Evolutionary conservation across 2,888 invertebrate species (phyloP), one percentile per base, ranked within the genome.

Genomic region (Icerya purchasi): DNA sequence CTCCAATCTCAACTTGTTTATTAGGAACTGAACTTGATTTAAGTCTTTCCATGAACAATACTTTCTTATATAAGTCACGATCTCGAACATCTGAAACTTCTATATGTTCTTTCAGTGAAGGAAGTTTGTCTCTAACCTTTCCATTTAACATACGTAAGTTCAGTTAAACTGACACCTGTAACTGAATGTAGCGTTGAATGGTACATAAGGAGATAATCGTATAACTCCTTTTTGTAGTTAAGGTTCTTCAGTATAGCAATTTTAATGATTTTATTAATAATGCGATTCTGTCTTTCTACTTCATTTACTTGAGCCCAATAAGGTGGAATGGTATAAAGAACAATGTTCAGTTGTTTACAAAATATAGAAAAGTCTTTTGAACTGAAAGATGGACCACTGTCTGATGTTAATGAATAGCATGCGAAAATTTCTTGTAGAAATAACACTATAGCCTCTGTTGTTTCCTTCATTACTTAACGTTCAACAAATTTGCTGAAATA

Each of bases 281-380:
- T 23, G 1, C 53, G 8, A 3, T 53, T 58, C 22, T 53, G 53
- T 3, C 58, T 23, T 18, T 58, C 53, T 1, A 58, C 36, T 53
- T 58, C 53, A 53, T 58, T 58, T 2, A 53, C 58, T 53, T 53
- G 53, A 21, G 58, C 3, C 58, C 58, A 58, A 58, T 36, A 21
- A 1, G 53, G 36, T 21, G 53, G 10, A 8, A 36, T 53, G 8
- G 8, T 58, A 21, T 53, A 20, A 21, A 53, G 58, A 1, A 3
- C 20, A 53, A 58, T 58, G 1, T 53, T 36, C 21, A 1, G 8
- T 21, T 36, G 1, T 2, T 3, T 1, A 21, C 53, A 58, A 25
- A 36, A 58, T 10, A 21, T n/a, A 1, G 2, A 21, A 53, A 58
- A 53, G 2, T 58, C 18, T 2, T 14, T 20, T 1, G 36, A 53